Evolutionary conservation across 2,113 vertebrate genomes (phyloP), one percentile per base, ranked within the genome.

Genomic region (Anseranas semipalmata): DNA sequence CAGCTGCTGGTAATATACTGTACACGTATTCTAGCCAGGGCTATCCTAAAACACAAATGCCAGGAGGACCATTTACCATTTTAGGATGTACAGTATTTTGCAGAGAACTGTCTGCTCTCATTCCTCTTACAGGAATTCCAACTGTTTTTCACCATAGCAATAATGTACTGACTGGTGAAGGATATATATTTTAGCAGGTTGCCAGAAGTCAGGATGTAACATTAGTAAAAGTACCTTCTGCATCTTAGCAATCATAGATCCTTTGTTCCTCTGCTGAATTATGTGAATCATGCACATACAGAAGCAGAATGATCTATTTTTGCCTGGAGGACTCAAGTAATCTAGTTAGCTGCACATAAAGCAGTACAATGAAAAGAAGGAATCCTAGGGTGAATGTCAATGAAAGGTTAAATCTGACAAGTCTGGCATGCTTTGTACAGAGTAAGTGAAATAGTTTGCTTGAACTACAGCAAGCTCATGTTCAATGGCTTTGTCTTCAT

Each of bases 241-340:
- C 41, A 81, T 78, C 35, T 94, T 22, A 93, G 73, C 76, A 95
- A 89, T 95, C 91, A 92, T 2, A 84, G 60, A 84, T 33, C 70
- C 65, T 89, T 92, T 94, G 86, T 89, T 97, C 80, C 87, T 78
- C 25, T 39, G 15, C 68, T 83, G 65, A 81, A 30, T 59, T 93
- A 72, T 43, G 46, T 77, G 63, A 90, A 86, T 78, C 46, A 32
- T 84, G 60, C 80, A 89, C 65, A 32, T 67, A 85, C 8, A 78
- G 68, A 89, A 91, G 66, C 12, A 74, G 80, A 92, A 92, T 55
- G 37, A 80, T 77, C 56, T 81, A 27, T 67, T 92, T 82, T 78
- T 93, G 65, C 75, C 76, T 67, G 35, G n/a, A 85, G 22, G 50
- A 78, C 93, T 71, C 9, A 46, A 71, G 70, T 86, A 92, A 95